Evolutionary conservation across 1,140 invertebrate genomes (phyloP), one percentile per base, ranked within the genome.

Genomic region (Arctopsyche grandis): DNA sequence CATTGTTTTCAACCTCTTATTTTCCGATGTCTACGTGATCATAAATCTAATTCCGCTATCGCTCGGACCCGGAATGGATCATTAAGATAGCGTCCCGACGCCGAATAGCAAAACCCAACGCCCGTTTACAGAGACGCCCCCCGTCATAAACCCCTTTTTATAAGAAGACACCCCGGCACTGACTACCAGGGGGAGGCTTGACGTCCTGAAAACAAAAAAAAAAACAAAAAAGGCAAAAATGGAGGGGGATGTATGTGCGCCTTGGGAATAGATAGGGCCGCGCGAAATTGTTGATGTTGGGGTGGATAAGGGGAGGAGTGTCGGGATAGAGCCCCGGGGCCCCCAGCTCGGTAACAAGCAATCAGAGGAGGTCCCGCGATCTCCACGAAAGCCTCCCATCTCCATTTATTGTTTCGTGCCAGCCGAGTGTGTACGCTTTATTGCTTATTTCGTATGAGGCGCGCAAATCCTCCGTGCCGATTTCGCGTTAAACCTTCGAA

Each of bases 201-300:
- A 4, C 12, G 3, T 52, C 10, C 12, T 7, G 12, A 22, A 63
- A 63, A 52, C 22, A 26, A 75, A 77, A 82, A 79, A 81, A 81
- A 79, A 73, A n/a, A 78, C 76, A 81, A 63, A n/a, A n/a, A n/a
- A n/a, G n/a, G n/a, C n/a, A 75, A 76, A 81, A 79, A 79, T 81
- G 78, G 76, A 79, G 66, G 78, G 75, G 77, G 76, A 82, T 82
- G 22, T 66, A 82, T 79, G 78, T 77, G 80, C 58, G 78, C 69
- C 69, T n/a, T 63, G 80, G 80, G 80, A 82, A 79, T 77, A 79
- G 69, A 75, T 71, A 79, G 56, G 75, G 73, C 73, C 24, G 48
- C 78, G 77, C 71, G 69, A 82, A 82, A 79, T 79, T 75, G 80
- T 76, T 79, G 80, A 81, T 81, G 78, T 71, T 66, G 43, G 74